phyloP scores from a whole-genome alignment of 1,140 invertebrate genomes.

The Eufriesea mexicana region DNA sequence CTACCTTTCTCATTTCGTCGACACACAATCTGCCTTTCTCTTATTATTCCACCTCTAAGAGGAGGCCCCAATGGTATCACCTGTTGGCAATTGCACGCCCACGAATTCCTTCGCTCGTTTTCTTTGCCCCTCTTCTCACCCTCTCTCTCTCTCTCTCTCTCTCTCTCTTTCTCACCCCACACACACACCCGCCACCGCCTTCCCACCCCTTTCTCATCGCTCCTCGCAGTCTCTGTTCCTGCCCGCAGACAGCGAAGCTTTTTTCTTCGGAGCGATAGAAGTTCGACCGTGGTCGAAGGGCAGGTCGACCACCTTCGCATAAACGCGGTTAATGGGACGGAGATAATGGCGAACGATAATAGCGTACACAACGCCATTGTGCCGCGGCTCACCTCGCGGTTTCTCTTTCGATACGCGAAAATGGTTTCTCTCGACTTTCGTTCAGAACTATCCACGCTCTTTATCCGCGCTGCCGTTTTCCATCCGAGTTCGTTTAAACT shows the following conservation, averaged over 20 bases:
- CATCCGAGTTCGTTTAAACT: not conserved
- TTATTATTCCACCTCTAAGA: slow-evolving; percentile 68
- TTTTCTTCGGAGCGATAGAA: slow-evolving; percentile 22
- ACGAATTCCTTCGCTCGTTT: slow-evolving; percentile 55
- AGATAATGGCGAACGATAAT: slow-evolving; percentile 57
- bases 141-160: slow-evolving; percentile 12
- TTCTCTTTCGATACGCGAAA: slow-evolving; percentile 48
- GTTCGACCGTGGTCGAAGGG: slow-evolving; percentile 37
- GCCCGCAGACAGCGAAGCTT: not conserved
- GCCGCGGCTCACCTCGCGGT: slow-evolving; percentile 35
- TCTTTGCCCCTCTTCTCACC: not conserved
- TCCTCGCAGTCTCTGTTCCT: not conserved
- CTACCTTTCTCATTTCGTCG: slow-evolving; percentile 38
- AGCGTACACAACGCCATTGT: slow-evolving; percentile 49
- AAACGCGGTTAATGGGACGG: slow-evolving; percentile 57
- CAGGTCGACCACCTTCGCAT: slow-evolving; percentile 45
- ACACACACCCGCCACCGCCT: no score
- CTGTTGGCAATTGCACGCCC: slow-evolving; percentile 71
- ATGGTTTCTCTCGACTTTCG: slow-evolving; percentile 3
- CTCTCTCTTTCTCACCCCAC: not conserved
- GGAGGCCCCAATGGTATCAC: slow-evolving; percentile 68
- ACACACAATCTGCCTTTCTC: slow-evolving; percentile 61
- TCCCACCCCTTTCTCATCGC: no score
- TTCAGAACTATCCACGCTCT: not conserved
- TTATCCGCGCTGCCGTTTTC: not conserved